Evolutionary conservation across 2,888 invertebrate genomes (phyloP).

Genomic region (Tryphoninae sp.): DNA sequence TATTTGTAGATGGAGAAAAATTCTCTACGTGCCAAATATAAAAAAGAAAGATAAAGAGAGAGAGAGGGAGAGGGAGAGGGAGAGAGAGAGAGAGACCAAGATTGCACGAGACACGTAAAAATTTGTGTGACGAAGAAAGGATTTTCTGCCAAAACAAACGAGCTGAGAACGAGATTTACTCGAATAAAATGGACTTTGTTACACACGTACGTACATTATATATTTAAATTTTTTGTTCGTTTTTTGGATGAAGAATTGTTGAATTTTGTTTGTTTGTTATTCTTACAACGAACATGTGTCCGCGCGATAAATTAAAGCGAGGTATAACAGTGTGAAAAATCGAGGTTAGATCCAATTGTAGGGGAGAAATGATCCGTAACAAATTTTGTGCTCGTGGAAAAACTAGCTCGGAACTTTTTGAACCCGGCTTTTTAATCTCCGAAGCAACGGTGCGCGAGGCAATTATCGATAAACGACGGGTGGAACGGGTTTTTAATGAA

Average conservation of each 20-base stretch:
- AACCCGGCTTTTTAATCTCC: not conserved
- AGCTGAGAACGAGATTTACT: slow-evolving; percentile 30
- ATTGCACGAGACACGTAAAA: slow-evolving; percentile 44
- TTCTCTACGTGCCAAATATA: slow-evolving; percentile 8
- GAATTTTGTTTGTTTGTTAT: too few relatives aligned
- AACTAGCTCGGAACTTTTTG: not conserved
- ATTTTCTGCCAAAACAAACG: slow-evolving; percentile 21
- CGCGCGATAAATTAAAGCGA: not conserved
- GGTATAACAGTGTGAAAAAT: not conserved
- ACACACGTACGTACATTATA: not conserved
- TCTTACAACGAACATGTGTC: not conserved
- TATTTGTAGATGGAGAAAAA: slow-evolving; percentile 14
- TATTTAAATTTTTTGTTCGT: too few relatives aligned
- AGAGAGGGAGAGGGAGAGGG: not conserved
- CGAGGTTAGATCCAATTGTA: not conserved
- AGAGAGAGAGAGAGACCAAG: slow-evolving; percentile 9
- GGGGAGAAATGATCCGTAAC: not conserved
- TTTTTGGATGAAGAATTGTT: too few relatives aligned
- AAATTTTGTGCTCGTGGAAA: not conserved
- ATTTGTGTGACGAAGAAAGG: slow-evolving; percentile 9
- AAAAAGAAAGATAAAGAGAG: not conserved
- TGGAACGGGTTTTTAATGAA: not conserved
- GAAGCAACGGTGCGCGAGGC: too few relatives aligned
- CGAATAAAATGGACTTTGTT: slow-evolving; percentile 11
- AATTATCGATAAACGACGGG: not conserved